Evolutionary conservation across 2,888 invertebrate species (phyloP).

Genomic region (Cabera pusaria): DNA sequence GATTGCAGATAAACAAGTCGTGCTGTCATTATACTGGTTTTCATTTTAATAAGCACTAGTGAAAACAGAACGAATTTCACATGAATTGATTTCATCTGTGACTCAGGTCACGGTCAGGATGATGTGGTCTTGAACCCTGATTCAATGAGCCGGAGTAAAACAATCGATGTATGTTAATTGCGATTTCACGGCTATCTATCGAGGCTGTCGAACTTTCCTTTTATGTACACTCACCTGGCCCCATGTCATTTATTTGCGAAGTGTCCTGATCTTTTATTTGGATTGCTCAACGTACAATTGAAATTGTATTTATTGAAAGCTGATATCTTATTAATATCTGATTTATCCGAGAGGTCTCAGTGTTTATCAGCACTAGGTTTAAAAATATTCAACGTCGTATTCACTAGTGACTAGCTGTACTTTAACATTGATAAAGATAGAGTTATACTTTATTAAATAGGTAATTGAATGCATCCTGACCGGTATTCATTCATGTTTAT

Average conservation of each 20-base stretch:
- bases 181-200: slow-evolving; percentile 57
- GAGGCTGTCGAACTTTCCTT: slow-evolving; percentile 61
- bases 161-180: slow-evolving; percentile 65
- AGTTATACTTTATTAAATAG: too few relatives aligned
- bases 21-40: slow-evolving; percentile 29
- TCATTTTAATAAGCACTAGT: slow-evolving; percentile 16
- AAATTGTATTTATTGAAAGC: slow-evolving; percentile 5
- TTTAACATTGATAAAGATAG: too few relatives aligned
- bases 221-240: slow-evolving; percentile 42
- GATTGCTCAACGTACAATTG: slow-evolving; percentile 7
- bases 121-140: slow-evolving; percentile 38
- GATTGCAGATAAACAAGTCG: slow-evolving; percentile 49
- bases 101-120: slow-evolving; percentile 44
- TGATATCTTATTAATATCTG: too few relatives aligned
- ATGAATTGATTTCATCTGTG: slow-evolving; percentile 35
- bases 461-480: too few relatives aligned
- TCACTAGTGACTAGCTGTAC: too few relatives aligned
- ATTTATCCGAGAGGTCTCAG: too few relatives aligned
- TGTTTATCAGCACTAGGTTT: too few relatives aligned
- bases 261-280: slow-evolving; percentile 16
- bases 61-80: slow-evolving; percentile 30
- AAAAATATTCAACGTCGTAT: too few relatives aligned
- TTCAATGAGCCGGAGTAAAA: slow-evolving; percentile 52
- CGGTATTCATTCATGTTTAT: too few relatives aligned
- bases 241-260: slow-evolving; percentile 23